These are phyloP conservation scores for Prietella phreatophila DNA, from an alignment of 2,113 vertebrate genomes.

Conservation along the genomic window DNA sequence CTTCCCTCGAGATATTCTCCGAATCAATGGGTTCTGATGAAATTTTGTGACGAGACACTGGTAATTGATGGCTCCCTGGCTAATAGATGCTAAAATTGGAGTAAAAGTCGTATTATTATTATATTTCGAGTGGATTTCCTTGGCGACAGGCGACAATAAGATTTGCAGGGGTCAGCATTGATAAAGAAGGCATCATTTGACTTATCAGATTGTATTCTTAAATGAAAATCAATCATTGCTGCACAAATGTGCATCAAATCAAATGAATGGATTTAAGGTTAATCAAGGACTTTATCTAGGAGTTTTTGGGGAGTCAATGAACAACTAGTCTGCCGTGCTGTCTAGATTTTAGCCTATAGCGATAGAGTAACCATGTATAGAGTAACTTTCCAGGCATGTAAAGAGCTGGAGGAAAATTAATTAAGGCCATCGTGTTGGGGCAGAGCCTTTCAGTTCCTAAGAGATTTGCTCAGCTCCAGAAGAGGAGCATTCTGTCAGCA, in stretches of 20 bases:
- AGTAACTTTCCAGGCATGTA: slow-evolving; percentile 30
- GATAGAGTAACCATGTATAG: background rate
- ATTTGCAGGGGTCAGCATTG: slow-evolving; percentile 24
- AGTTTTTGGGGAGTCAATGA: background rate
- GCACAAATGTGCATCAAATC: slow-evolving; percentile 26
- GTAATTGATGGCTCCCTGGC: slow-evolving; percentile 16
- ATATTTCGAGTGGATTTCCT: slow-evolving; percentile 29
- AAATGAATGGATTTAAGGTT: background rate
- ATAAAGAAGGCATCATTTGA: slow-evolving; percentile 7
- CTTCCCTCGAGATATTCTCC: background rate
- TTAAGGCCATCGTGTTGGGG: slow-evolving; percentile 24
- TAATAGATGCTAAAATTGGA: background rate
- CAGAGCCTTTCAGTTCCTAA: slow-evolving; percentile 8
- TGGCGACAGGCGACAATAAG: background rate
- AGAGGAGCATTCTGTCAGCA: background rate
- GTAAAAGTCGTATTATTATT: slow-evolving; percentile 35
- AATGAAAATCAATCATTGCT: slow-evolving; percentile 27
- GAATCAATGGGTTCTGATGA: slow-evolving; percentile 9
- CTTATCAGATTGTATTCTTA: slow-evolving; percentile 23
- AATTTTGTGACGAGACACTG: background rate
- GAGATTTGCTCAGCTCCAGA: background rate
- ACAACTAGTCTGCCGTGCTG: background rate
- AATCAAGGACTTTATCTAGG: background rate
- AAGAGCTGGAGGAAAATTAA: slow-evolving; percentile 40
- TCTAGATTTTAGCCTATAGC: slow-evolving; percentile 11